A percentile compares a stretch with the other conserved stretches of the same genome.
Evolutionary conservation across 2,113 vertebrate genomes (phyloP).

Genomic region (Craseonycteris thonglongyai): DNA sequence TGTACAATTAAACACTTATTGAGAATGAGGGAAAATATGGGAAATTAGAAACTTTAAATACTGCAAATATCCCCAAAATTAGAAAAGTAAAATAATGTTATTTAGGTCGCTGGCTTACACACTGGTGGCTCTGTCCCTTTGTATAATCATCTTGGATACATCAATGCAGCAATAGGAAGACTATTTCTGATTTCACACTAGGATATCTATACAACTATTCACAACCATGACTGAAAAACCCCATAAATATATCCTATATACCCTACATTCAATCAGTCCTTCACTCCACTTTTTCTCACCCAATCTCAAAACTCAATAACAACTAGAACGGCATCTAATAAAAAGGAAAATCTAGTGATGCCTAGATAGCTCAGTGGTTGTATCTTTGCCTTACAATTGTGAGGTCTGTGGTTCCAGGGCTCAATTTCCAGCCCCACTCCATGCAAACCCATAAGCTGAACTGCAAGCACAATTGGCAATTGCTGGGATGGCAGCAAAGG

Average conservation of each 20-base stretch:
- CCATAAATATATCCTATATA: not conserved
- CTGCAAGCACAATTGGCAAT: no score
- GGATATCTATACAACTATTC: not conserved
- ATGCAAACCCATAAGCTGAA: no score
- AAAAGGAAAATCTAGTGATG: not conserved
- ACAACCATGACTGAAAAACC: not conserved
- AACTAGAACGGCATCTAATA: not conserved
- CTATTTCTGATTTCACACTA: not conserved
- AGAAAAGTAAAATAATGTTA: not conserved
- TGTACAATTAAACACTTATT: not conserved
- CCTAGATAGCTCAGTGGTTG: no score
- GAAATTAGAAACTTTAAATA: not conserved
- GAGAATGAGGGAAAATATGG: not conserved
- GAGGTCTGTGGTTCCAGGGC: no score
- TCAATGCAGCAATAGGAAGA: not conserved
- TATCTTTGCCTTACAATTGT: no score
- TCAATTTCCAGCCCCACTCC: no score
- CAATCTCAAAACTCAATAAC: not conserved
- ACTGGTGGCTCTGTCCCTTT: not conserved
- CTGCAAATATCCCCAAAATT: not conserved
- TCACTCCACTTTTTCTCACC: not conserved
- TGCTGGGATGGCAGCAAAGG: no score
- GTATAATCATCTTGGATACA: no score
- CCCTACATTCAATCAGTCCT: not conserved
- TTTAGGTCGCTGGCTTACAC: not conserved